phyloP scores from a whole-genome alignment of 2,113 vertebrate genomes.

The Eira barbara region DNA sequence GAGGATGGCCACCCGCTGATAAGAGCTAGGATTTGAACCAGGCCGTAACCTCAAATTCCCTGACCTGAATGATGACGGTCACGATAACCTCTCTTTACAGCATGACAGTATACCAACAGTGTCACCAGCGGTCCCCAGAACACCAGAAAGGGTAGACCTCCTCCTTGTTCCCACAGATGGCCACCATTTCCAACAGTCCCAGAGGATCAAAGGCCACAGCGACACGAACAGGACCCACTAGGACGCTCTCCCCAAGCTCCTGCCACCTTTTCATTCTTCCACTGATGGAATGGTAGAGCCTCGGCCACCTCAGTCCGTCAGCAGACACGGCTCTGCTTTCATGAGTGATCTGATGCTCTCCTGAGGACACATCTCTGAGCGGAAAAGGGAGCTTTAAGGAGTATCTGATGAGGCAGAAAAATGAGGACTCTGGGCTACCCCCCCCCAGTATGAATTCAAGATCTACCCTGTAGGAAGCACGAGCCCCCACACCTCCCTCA shows the following conservation, averaged over 20 bases:
- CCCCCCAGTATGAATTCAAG: not conserved
- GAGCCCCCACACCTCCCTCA: too few relatives aligned
- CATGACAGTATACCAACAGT: fast-evolving
- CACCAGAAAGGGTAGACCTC: not conserved
- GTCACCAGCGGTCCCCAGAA: not conserved
- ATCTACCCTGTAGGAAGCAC: not conserved
- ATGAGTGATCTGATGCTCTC: not conserved
- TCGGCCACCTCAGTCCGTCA: fast-evolving
- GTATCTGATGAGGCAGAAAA: fast-evolving
- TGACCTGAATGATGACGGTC: not conserved
- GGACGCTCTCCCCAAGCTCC: not conserved
- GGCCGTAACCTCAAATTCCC: not conserved
- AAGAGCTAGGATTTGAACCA: not conserved
- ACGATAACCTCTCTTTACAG: fast-evolving
- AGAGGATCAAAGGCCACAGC: not conserved
- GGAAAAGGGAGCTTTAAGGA: not conserved
- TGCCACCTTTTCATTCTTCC: fast-evolving
- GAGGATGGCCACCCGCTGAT: not conserved
- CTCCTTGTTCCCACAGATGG: not conserved
- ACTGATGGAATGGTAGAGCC: fast-evolving
- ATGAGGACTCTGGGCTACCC: fast-evolving
- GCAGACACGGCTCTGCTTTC: too few relatives aligned
- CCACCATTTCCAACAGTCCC: not conserved
- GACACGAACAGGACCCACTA: fast-evolving
- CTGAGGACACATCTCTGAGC: fast-evolving